Evolutionary conservation across 2,113 vertebrate genomes (phyloP).

Genomic region (Amazona guildingii): DNA sequence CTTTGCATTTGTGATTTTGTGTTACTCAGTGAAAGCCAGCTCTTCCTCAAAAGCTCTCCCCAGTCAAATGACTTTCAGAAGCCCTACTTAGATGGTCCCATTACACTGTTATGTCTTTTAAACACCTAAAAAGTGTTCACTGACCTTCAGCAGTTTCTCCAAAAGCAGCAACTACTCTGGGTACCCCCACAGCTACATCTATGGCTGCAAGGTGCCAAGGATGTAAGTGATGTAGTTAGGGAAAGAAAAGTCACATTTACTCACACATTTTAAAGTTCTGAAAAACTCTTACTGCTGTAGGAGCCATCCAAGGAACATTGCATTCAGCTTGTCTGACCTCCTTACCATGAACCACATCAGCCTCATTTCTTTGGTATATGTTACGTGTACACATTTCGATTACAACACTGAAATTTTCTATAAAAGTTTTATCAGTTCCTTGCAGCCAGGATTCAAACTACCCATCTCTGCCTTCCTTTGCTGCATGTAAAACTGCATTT

Average conservation of each 20-base stretch:
- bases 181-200: background rate
- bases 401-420: background rate
- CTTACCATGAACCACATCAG: background rate
- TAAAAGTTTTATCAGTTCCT: background rate
- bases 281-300: background rate
- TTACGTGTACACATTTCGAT: background rate
- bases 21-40: background rate
- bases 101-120: background rate
- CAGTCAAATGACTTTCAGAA: background rate
- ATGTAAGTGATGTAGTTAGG: background rate
- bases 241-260: background rate
- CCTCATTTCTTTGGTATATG: fast-evolving
- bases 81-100: background rate
- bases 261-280: background rate
- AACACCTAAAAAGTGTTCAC: background rate
- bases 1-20: background rate
- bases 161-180: background rate
- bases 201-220: background rate
- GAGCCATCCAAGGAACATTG: background rate
- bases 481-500: background rate
- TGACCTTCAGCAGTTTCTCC: background rate
- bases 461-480: background rate
- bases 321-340: background rate
- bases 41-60: background rate
- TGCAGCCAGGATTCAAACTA: background rate